These are phyloP conservation scores for Pampus argenteus DNA, from an alignment of 2,797 vertebrate species.

Conservation along the genomic window DNA sequence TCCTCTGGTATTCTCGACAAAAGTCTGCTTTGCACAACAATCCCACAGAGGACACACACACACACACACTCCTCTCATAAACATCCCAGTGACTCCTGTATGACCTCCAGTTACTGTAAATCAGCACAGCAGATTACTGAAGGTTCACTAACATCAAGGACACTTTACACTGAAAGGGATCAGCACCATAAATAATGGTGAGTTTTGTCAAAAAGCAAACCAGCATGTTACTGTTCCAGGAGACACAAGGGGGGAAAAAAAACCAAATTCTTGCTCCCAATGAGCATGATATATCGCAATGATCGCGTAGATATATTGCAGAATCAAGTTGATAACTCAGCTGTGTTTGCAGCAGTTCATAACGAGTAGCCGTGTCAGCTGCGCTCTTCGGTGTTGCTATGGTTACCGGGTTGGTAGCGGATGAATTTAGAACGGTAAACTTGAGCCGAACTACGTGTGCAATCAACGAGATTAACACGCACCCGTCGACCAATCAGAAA, in stretches of 20 bases:
- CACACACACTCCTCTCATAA: constrained; percentile 39
- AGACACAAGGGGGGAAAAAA: constrained; percentile 9
- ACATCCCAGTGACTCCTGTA: constrained; percentile 57
- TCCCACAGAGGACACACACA: constrained; percentile 29
- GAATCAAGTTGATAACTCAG: too few relatives aligned
- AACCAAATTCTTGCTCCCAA: constrained; percentile 11
- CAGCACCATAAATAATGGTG: constrained; percentile 8
- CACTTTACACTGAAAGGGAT: constrained; percentile 9
- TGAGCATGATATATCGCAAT: too few relatives aligned
- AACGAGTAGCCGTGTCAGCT: too few relatives aligned
- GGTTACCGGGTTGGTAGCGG: too few relatives aligned
- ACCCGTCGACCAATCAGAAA: too few relatives aligned
- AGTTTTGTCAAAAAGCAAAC: constrained; percentile 1
- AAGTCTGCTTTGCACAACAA: constrained; percentile 57
- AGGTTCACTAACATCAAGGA: constrained; percentile 16
- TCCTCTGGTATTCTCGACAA: constrained; percentile 51
- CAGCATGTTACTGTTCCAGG: neutral
- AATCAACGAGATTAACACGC: too few relatives aligned
- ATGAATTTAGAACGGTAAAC: too few relatives aligned
- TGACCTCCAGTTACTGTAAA: constrained; percentile 53
- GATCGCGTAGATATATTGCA: too few relatives aligned
- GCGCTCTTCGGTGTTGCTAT: too few relatives aligned
- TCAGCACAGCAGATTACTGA: constrained; percentile 31
- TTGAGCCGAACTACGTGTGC: too few relatives aligned
- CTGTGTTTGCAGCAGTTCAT: too few relatives aligned